Conservation (phyloP, 2,113 vertebrate species). For the Crotophaga sulcirostris region DNA sequence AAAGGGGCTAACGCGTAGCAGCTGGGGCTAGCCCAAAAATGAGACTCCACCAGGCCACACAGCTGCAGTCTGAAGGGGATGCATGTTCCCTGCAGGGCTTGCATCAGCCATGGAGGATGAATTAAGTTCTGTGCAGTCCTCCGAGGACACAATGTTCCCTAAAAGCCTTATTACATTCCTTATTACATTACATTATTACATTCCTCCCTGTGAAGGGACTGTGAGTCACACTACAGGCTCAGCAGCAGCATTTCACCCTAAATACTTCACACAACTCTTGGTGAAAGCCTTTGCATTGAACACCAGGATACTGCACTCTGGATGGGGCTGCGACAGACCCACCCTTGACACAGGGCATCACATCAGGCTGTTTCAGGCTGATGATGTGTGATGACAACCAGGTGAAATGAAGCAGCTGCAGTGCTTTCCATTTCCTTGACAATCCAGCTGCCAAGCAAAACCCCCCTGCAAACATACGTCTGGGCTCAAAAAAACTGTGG, state of each 20-base stretch:
- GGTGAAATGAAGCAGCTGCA: neutral
- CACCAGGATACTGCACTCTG: accelerated
- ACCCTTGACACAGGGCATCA: neutral
- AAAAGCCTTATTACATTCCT: neutral
- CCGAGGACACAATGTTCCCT: neutral
- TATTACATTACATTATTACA: neutral
- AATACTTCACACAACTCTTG: neutral
- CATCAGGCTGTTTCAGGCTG: accelerated
- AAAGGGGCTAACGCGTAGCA: neutral
- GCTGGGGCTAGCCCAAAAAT: neutral
- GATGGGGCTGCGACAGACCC: accelerated
- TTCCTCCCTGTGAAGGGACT: neutral
- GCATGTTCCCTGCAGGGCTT: neutral
- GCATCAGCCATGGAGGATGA: accelerated
- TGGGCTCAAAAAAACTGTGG: neutral
- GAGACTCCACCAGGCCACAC: neutral
- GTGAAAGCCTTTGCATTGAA: neutral
- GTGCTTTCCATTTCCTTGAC: accelerated
- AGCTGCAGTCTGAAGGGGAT: neutral
- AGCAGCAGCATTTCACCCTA: neutral
- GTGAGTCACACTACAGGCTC: neutral
- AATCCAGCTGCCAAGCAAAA: neutral
- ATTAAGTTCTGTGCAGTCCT: neutral
- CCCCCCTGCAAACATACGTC: accelerated
- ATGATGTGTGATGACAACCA: accelerated